These are phyloP conservation scores for Ophion ellenae DNA, from an alignment of 2,888 invertebrate genomes.

Conservation along the genomic window DNA sequence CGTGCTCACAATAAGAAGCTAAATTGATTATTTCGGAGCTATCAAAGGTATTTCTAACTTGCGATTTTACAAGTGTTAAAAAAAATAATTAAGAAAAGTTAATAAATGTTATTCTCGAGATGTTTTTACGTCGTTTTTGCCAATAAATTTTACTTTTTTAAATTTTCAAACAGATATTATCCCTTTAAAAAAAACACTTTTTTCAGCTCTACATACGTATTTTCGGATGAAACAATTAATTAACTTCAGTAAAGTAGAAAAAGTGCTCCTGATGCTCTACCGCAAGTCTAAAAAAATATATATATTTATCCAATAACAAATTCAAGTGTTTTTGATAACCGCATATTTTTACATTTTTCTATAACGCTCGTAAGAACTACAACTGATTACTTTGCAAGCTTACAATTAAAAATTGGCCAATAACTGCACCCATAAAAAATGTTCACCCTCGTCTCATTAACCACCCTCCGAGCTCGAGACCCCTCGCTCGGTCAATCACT, in stretches of 20 bases:
- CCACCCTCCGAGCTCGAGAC: conserved; percentile 40
- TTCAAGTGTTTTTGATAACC: neutral
- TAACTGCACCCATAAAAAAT: conserved; percentile 15
- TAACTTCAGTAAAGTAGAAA: neutral
- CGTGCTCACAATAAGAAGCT: too few relatives aligned
- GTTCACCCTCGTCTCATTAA: conserved; percentile 40
- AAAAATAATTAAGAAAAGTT: too few relatives aligned
- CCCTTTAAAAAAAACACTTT: too few relatives aligned
- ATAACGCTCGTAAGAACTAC: neutral
- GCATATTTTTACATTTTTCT: conserved; percentile 3
- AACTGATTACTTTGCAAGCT: neutral
- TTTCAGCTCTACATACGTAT: neutral
- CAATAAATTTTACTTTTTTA: too few relatives aligned
- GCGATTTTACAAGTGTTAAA: too few relatives aligned
- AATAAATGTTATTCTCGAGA: too few relatives aligned
- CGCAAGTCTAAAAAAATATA: neutral
- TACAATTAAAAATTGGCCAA: conserved; percentile 34
- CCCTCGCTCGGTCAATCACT: conserved; percentile 52
- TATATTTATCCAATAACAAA: neutral
- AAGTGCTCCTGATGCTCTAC: neutral
- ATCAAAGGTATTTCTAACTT: too few relatives aligned
- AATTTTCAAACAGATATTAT: too few relatives aligned
- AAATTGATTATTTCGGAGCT: too few relatives aligned
- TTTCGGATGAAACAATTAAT: neutral
- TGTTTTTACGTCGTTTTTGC: too few relatives aligned